Evolutionary conservation across 2,888 invertebrate species (phyloP), one percentile per base, ranked within the genome.

Genomic region (Trissolcus brochymenae): DNA sequence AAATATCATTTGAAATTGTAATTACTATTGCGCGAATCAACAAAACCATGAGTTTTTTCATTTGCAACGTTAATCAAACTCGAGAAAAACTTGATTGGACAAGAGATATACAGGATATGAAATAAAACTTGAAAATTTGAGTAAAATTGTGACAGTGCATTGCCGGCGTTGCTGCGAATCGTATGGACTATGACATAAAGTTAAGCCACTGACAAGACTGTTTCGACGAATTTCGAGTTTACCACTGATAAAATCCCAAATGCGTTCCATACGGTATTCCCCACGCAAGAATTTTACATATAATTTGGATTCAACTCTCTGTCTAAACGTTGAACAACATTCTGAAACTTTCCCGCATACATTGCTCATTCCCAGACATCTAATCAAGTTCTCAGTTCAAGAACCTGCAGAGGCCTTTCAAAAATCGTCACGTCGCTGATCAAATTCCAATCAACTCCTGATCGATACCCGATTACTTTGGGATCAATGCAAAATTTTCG

Each of bases 341-440:
- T 64, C 71, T 53, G 19, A 53, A 71, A 71, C 43, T 64, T 70
- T 71, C 40, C 41, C 35, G 29, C n/a, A 40, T 29, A 9, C 68
- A 60, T 46, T 60, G 54, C 51, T 70, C 70, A 70, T 62, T 70
- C 62, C 51, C 62, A 70, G 70, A 62, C 55, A 56, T 70, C 56
- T 70, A 70, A 62, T 70, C 70, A 70, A 55, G 50, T 55, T 16
- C 50, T 55, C 16, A 25, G 17, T 21, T 54, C 19, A 2, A 46
- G 54, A 60, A 54, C 11, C 21, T 68, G 4, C 6, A 16, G 19
- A 60, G 11, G 55, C 13, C 14, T 62, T 62, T 50, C 50, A 61
- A 62, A 71, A 71, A 71, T 53, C 53, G 49, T 53, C 35, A 21
- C 62, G 60, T 60, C 43, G 3, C 29, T 57, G 53, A 71, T 71